These are phyloP conservation scores for Diabrotica undecimpunctata DNA, from an alignment of 1,140 invertebrate genomes.

Conservation along the genomic window DNA sequence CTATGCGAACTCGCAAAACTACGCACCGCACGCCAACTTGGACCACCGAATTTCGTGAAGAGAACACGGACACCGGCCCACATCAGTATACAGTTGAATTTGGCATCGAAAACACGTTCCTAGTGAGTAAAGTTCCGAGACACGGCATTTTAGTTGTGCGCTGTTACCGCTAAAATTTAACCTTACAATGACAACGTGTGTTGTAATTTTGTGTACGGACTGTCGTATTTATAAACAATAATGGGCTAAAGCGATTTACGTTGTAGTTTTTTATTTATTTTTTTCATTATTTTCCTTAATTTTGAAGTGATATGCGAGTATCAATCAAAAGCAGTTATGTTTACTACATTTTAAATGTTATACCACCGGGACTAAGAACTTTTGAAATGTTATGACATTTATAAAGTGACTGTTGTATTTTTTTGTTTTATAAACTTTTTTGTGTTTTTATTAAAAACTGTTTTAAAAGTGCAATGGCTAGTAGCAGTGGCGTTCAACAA, in stretches of 20 bases:
- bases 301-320: conserved; percentile 8
- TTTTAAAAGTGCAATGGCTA: conserved; percentile 40
- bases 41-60: conserved; percentile 26
- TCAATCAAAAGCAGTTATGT: neutral
- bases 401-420: conserved; percentile 37
- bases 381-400: conserved; percentile 31
- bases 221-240: neutral
- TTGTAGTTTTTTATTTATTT: conserved; percentile 18
- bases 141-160: neutral
- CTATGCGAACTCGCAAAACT: conserved; percentile 36
- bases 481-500: conserved; percentile 35
- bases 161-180: conserved; percentile 11
- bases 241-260: conserved; percentile 22
- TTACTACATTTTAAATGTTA: conserved; percentile 11
- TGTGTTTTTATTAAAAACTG: conserved; percentile 19
- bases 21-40: conserved; percentile 23
- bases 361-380: conserved; percentile 19
- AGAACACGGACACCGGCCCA: conserved; percentile 10
- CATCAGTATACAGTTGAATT: conserved; percentile 19
- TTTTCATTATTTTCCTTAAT: conserved; percentile 14
- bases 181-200: conserved; percentile 10
- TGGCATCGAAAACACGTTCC: neutral
- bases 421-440: conserved; percentile 37
- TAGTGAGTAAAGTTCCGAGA: neutral
- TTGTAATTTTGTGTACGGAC: conserved; percentile 4